phyloP scores from a whole-genome alignment of 2,797 vertebrate species.

The Sarcoramphus papa region DNA sequence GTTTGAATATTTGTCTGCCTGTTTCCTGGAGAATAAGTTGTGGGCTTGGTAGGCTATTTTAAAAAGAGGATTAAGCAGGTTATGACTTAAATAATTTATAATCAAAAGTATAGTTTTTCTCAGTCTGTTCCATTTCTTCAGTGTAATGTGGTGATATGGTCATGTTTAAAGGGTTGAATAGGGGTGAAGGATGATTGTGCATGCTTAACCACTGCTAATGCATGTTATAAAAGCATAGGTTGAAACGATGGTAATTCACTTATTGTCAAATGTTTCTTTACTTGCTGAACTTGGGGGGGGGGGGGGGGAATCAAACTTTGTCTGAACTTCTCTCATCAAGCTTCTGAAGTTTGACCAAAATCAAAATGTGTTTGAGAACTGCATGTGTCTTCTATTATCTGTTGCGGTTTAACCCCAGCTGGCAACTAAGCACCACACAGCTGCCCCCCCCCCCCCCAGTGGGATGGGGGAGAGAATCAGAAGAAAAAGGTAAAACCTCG shows the following conservation, averaged over 20 bases:
- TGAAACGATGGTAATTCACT: background rate
- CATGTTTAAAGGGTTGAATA: background rate
- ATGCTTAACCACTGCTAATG: background rate
- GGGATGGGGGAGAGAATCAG: too few relatives aligned
- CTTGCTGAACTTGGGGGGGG: background rate
- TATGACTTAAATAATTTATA: background rate
- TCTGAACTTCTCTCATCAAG: background rate
- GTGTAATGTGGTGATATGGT: background rate
- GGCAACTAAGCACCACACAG: too few relatives aligned
- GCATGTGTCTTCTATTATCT: background rate
- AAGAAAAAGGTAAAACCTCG: too few relatives aligned
- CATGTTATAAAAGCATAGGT: background rate
- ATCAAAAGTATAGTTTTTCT: background rate
- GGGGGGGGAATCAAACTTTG: background rate
- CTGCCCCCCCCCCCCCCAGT: too few relatives aligned
- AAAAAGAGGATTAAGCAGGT: background rate
- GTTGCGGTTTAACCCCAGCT: too few relatives aligned
- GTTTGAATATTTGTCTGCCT: background rate
- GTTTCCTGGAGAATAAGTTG: background rate
- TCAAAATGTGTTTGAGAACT: background rate
- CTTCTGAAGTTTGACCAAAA: background rate
- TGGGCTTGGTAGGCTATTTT: background rate
- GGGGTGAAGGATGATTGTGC: background rate
- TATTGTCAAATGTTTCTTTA: background rate
- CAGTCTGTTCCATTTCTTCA: background rate